A percentile compares a stretch with the other conserved stretches of the same genome.
Evolutionary conservation across 1,140 invertebrate species (phyloP).

Genomic region (Agrilus planipennis): DNA sequence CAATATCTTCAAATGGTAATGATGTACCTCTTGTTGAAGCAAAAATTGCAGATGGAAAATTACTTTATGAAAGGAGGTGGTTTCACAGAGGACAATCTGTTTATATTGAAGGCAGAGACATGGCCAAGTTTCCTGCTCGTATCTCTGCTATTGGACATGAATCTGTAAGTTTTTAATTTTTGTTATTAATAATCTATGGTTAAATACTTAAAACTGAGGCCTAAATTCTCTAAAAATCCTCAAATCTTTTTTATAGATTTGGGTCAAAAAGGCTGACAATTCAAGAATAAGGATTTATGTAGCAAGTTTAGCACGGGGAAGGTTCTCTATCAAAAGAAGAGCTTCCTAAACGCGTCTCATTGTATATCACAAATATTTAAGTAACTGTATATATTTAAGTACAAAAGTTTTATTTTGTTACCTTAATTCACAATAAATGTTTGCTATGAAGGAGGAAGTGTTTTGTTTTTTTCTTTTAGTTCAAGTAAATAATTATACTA

Average conservation of each 20-base stretch:
- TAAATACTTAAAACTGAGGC: neutral
- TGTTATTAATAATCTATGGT: neutral
- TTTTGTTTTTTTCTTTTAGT: too few species aligned
- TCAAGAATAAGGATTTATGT: conserved; percentile 73
- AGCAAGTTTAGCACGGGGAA: conserved; percentile 73
- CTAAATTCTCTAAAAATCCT: conserved; percentile 6
- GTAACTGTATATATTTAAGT: too few species aligned
- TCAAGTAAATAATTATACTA: too few species aligned
- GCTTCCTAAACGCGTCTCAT: conserved; percentile 52
- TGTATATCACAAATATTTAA: too few species aligned
- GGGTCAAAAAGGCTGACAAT: conserved; percentile 77
- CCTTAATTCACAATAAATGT: too few species aligned
- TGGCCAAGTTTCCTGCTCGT: conserved; percentile 67
- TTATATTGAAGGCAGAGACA: conserved; percentile 79
- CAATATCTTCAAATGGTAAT: conserved; percentile 27
- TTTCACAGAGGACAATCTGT: conserved; percentile 87
- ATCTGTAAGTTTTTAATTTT: conserved; percentile 49
- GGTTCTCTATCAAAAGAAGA: conserved; percentile 75
- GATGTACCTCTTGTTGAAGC: conserved; percentile 54
- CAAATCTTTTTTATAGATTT: conserved; percentile 63
- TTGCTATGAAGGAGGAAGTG: too few species aligned
- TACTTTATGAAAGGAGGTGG: conserved; percentile 89
- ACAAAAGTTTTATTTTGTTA: too few species aligned
- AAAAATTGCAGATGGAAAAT: conserved; percentile 86
- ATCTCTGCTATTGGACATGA: conserved; percentile 83